phyloP scores from a whole-genome alignment of 1,140 invertebrate species.

The Drosophila bocqueti region DNA sequence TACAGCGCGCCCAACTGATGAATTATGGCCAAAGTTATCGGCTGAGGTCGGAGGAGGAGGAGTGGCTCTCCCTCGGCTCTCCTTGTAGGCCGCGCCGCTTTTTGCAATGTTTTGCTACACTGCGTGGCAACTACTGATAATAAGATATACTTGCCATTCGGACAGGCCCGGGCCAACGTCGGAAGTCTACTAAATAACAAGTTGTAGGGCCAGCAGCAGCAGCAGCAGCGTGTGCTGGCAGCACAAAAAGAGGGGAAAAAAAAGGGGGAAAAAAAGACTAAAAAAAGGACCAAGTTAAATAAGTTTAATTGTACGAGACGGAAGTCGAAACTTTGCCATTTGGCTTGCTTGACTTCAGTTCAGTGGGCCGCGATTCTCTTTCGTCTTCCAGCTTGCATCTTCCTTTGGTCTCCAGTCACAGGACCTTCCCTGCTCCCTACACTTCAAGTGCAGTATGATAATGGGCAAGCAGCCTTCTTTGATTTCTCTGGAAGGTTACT shows the following conservation, averaged over 20 bases:
- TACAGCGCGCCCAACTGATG: slow-evolving; percentile 52
- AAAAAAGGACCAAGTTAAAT: slow-evolving; percentile 46
- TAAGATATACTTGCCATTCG: slow-evolving; percentile 51
- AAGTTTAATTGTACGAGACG: slow-evolving; percentile 63
- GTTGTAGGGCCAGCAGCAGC: slow-evolving; percentile 19
- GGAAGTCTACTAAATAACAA: slow-evolving; percentile 51
- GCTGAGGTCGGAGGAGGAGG: slow-evolving; percentile 4
- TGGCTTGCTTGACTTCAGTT: slow-evolving; percentile 9
- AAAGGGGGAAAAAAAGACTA: background rate
- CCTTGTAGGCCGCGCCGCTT: background rate
- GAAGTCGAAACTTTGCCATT: slow-evolving; percentile 52
- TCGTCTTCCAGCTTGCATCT: background rate
- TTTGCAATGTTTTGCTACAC: slow-evolving; percentile 50
- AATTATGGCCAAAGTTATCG: slow-evolving; percentile 78
- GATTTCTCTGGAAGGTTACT: background rate
- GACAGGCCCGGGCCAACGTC: slow-evolving; percentile 24
- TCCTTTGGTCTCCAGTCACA: background rate
- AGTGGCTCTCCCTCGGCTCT: background rate
- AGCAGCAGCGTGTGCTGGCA: slow-evolving; percentile 18
- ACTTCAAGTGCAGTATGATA: slow-evolving; percentile 2
- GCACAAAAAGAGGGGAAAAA: background rate
- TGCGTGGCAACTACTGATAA: slow-evolving; percentile 67
- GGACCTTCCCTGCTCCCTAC: background rate
- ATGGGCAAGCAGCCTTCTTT: background rate
- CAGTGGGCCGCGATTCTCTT: background rate